phyloP scores from a whole-genome alignment of 2,888 invertebrate genomes.

The Thereva nobilitata region DNA sequence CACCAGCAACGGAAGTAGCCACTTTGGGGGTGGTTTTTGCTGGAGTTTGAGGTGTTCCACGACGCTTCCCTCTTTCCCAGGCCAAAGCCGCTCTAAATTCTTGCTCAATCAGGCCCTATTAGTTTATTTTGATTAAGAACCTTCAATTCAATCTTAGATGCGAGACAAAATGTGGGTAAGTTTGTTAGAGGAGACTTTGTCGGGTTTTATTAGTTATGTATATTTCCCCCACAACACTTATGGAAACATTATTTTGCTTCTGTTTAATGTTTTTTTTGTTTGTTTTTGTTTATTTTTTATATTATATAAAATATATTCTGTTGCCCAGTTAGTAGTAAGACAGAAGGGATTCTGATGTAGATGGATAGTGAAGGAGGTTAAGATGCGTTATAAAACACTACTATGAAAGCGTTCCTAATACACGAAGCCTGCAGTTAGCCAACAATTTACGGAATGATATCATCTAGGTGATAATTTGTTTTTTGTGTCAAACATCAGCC shows the following conservation, averaged over 20 bases:
- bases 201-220: not conserved
- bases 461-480: too few relatives aligned
- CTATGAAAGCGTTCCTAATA: too few relatives aligned
- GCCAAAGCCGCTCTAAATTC: constrained; percentile 58
- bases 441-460: too few relatives aligned
- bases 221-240: constrained; percentile 7
- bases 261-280: not conserved
- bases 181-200: too few relatives aligned
- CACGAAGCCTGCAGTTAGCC: too few relatives aligned
- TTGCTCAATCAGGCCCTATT: constrained; percentile 57
- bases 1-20: constrained; percentile 40
- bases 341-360: too few relatives aligned
- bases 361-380: too few relatives aligned
- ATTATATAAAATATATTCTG: not conserved
- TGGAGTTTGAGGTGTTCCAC: constrained; percentile 39
- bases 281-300: constrained; percentile 4
- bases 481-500: too few relatives aligned
- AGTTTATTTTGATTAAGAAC: constrained; percentile 9
- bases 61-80: constrained; percentile 51
- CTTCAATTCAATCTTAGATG: too few relatives aligned
- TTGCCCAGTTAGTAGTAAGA: not conserved
- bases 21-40: constrained; percentile 46
- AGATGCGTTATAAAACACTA: too few relatives aligned
- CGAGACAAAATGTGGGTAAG: too few relatives aligned
- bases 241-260: not conserved